Evolutionary conservation across 1,140 invertebrate genomes (phyloP).

Genomic region (Tenebrio molitor): DNA sequence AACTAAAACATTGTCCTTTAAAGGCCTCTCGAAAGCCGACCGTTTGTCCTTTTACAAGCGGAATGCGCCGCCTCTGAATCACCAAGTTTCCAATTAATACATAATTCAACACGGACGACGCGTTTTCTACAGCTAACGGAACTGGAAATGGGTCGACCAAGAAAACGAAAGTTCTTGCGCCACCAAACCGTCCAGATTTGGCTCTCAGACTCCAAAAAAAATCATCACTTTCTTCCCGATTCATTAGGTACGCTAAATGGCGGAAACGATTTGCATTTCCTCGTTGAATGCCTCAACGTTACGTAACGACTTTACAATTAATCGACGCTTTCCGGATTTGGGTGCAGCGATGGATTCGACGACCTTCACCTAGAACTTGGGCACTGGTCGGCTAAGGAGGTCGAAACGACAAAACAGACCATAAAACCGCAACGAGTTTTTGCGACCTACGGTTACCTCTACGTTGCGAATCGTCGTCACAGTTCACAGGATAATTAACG

Average conservation of each 20-base stretch:
- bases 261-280: background rate
- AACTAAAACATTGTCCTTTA: no score
- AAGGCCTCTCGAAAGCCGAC: no score
- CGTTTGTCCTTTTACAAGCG: no score
- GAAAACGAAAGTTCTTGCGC: constrained; percentile 30
- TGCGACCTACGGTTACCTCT: constrained; percentile 9
- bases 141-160: constrained; percentile 17
- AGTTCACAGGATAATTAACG: background rate
- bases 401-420: constrained; percentile 6
- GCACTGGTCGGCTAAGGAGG: background rate
- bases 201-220: no score
- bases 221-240: background rate
- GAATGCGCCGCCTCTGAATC: background rate
- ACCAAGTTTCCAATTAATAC: constrained; percentile 17
- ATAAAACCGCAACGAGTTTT: constrained; percentile 5
- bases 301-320: background rate
- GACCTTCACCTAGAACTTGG: constrained; percentile 34
- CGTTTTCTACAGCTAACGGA: constrained; percentile 43
- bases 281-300: background rate
- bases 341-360: constrained; percentile 8
- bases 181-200: no score
- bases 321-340: background rate
- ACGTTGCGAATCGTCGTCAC: background rate
- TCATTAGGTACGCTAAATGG: background rate
- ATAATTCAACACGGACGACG: constrained; percentile 15